These are phyloP conservation scores for Aegotheles bennettii DNA, from an alignment of 2,113 vertebrate genomes.

Conservation along the genomic window DNA sequence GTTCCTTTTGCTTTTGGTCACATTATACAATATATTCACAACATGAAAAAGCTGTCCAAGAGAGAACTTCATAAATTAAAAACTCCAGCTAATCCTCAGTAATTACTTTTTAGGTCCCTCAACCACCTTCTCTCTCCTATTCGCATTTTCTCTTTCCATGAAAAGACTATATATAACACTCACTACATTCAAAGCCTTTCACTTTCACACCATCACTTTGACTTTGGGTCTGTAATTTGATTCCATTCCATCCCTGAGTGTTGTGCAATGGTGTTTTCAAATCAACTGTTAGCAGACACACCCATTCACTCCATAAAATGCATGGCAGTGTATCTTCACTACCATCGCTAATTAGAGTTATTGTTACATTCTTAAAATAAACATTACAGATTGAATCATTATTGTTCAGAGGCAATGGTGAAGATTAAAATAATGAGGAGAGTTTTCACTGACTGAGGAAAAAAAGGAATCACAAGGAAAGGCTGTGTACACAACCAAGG, in stretches of 20 bases:
- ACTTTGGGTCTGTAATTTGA: neutral
- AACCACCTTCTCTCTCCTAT: neutral
- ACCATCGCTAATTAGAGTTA: neutral
- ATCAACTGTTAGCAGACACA: neutral
- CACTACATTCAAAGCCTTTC: neutral
- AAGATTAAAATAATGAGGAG: neutral
- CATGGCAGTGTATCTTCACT: neutral
- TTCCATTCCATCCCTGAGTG: neutral
- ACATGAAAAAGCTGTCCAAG: neutral
- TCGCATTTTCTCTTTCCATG: neutral
- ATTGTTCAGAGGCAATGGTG: neutral
- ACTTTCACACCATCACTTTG: neutral
- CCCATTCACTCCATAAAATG: neutral
- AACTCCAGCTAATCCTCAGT: neutral
- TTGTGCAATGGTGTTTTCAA: neutral
- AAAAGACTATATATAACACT: neutral
- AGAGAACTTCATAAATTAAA: neutral
- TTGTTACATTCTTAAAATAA: neutral
- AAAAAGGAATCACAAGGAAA: neutral
- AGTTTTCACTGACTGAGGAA: neutral
- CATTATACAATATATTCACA: neutral
- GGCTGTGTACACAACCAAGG: neutral
- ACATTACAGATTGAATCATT: neutral
- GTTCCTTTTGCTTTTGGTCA: neutral
- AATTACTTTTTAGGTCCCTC: neutral